Evolutionary conservation across 2,797 vertebrate genomes (phyloP), one percentile per base, ranked within the genome.

Genomic region (Rhyacichthys aspro): DNA sequence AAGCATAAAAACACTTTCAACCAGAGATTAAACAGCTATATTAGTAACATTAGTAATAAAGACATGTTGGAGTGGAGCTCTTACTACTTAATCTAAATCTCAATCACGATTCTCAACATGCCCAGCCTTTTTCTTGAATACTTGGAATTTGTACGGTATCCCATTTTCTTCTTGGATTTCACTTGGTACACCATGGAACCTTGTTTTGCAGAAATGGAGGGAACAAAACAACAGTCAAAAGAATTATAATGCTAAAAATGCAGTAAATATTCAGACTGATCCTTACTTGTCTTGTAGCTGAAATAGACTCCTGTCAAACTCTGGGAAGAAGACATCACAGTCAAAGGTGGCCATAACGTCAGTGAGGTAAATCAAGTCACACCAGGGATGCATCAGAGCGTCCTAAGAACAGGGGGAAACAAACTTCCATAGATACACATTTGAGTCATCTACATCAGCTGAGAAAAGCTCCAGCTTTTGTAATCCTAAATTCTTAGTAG

Each of bases 291-390:
- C 85, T 81, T 91, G 91, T 19, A 88, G 23, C 71, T 74, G 84
- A 50, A 91, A 95, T 11, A 86, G 8, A 7, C 53, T 55, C 63
- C 57, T 77, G 79, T 94, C 91, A 66, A 94, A 91, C 41, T 84
- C 60, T 0, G 94, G 94, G 84, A 95, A 95, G 83, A 93, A 94
- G 8, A 91, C 89, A 7, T 94, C 88, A 9, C 92, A 93, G 67
- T 93, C 86, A 43, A 93, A 94, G 32, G 91, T 68, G 0, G 90
- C 92, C 93, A 92, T 93, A 77, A 95, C 37, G 12, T 93, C 57
- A 0, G 94, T 94, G 50, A 94, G 86, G 78, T 91, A 94, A 47
- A 95, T 43, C 61, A 88, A 43, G 70, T 93, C 92, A 76, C 94
- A 94, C 91, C 91, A 93, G 0, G 91, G 92, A 63, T 95, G 92